These are phyloP conservation scores for Drosophila falleni DNA, from an alignment of 2,888 invertebrate genomes.

Conservation along the genomic window DNA sequence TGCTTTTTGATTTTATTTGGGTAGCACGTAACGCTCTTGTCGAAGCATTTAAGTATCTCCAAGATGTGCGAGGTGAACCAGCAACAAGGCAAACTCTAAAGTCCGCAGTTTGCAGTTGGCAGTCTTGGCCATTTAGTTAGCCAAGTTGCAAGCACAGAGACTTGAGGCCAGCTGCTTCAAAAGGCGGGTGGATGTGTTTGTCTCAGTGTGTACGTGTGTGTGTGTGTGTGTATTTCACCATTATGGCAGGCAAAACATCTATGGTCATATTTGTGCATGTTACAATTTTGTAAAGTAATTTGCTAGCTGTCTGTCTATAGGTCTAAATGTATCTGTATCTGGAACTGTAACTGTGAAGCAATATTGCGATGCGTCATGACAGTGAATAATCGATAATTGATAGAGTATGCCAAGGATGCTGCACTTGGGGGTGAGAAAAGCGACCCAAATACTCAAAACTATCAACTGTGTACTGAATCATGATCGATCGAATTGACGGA, in stretches of 20 bases:
- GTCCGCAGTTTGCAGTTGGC: slow-evolving; percentile 14
- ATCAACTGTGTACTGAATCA: slow-evolving; percentile 14
- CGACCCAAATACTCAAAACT: slow-evolving; percentile 25
- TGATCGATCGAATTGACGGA: slow-evolving; percentile 40
- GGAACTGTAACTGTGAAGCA: slow-evolving; percentile 8
- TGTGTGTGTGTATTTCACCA: slow-evolving; percentile 32
- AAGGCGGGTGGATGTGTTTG: slow-evolving; percentile 47
- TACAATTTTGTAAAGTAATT: slow-evolving; percentile 69
- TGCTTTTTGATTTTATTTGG: slow-evolving; percentile 69
- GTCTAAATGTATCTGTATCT: neutral
- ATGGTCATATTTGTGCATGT: slow-evolving; percentile 72
- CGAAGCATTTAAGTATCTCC: slow-evolving; percentile 46
- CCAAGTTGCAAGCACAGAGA: slow-evolving; percentile 11
- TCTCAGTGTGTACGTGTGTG: slow-evolving; percentile 4
- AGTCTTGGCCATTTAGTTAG: slow-evolving; percentile 41
- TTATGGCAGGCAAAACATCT: slow-evolving; percentile 62
- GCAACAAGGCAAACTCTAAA: slow-evolving; percentile 31
- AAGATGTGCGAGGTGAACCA: slow-evolving; percentile 71
- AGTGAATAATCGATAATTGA: slow-evolving; percentile 53
- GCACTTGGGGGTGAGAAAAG: slow-evolving; percentile 52
- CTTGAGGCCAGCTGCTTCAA: slow-evolving; percentile 46
- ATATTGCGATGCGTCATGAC: slow-evolving; percentile 58
- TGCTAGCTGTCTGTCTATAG: slow-evolving; percentile 46
- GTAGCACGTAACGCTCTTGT: slow-evolving; percentile 37
- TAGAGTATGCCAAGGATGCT: slow-evolving; percentile 56